These are phyloP conservation scores for Xenopus laevis DNA, from an alignment of 2,113 vertebrate species.

Conservation along the genomic window DNA sequence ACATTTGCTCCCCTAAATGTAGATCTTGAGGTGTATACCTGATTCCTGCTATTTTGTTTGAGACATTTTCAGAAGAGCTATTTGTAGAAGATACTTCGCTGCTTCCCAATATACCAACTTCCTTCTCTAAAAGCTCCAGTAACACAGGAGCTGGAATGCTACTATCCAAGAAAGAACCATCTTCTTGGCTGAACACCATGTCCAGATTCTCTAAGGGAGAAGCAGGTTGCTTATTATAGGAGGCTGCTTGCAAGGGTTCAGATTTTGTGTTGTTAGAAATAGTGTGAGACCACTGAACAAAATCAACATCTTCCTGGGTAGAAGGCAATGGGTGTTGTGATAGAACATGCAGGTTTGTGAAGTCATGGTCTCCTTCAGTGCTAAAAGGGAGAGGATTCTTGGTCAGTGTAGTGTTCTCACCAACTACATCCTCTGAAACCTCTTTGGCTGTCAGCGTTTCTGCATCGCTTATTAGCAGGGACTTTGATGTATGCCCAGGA, in stretches of 20 bases:
- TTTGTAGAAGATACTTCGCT: constrained; percentile 55
- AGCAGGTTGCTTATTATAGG: neutral
- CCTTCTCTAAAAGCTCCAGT: constrained; percentile 57
- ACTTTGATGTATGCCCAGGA: constrained; percentile 51
- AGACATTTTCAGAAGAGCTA: constrained; percentile 49
- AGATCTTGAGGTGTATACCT: neutral
- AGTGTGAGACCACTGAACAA: neutral
- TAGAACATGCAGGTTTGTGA: constrained; percentile 44
- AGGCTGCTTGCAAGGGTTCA: neutral
- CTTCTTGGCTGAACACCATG: neutral
- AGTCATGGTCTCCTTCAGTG: constrained; percentile 41
- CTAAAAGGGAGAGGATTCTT: constrained; percentile 56
- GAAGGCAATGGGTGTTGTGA: constrained; percentile 57
- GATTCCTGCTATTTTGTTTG: constrained; percentile 8
- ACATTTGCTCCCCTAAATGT: neutral
- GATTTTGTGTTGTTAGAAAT: neutral
- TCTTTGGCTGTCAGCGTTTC: constrained; percentile 46
- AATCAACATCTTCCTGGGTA: neutral
- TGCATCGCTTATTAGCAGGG: constrained; percentile 34
- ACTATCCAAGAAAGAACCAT: constrained; percentile 41
- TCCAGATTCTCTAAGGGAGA: neutral
- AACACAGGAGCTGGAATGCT: constrained; percentile 50
- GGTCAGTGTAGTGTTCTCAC: constrained; percentile 56
- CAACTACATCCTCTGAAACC: constrained; percentile 38
- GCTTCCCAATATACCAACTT: constrained; percentile 48